A percentile compares a stretch with the other conserved stretches of the same genome.
Evolutionary conservation across 2,113 vertebrate species (phyloP).

Genomic region (Dasyurus viverrinus): DNA sequence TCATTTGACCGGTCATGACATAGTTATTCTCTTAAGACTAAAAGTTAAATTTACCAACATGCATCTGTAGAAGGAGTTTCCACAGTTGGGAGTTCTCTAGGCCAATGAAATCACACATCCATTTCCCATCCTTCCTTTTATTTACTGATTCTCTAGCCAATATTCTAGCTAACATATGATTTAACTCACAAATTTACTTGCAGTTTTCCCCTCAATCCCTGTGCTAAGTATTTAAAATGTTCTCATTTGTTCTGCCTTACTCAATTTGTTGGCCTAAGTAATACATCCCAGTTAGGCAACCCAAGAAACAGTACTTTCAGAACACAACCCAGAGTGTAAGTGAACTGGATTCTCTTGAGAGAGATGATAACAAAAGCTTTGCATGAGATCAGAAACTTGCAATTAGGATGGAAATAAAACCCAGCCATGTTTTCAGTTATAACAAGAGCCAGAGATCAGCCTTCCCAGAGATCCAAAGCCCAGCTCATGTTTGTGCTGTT

Average conservation of each 20-base stretch:
- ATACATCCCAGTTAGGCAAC: not conserved
- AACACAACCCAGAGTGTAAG: not conserved
- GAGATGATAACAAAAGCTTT: not conserved
- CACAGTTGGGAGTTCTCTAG: not conserved
- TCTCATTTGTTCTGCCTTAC: not conserved
- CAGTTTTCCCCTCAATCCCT: not conserved
- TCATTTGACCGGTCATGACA: not conserved
- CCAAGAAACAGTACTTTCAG: not conserved
- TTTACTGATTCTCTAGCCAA: not conserved
- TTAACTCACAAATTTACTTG: not conserved
- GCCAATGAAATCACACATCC: not conserved
- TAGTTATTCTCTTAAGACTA: not conserved
- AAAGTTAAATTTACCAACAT: not conserved
- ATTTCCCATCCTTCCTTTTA: not conserved
- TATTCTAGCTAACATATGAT: not conserved
- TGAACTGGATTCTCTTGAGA: slow-evolving; percentile 12
- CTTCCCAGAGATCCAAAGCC: slow-evolving; percentile 1
- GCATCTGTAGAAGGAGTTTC: not conserved
- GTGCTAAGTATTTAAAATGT: not conserved
- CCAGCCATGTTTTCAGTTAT: slow-evolving; percentile 5
- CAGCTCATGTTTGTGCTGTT: slow-evolving; percentile 24
- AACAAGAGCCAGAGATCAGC: slow-evolving; percentile 4
- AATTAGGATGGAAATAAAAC: slow-evolving; percentile 48
- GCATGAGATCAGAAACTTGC: slow-evolving; percentile 8
- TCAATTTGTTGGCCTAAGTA: not conserved